Evolutionary conservation across 2,888 invertebrate genomes (phyloP).

Genomic region (Drosophila rellima): DNA sequence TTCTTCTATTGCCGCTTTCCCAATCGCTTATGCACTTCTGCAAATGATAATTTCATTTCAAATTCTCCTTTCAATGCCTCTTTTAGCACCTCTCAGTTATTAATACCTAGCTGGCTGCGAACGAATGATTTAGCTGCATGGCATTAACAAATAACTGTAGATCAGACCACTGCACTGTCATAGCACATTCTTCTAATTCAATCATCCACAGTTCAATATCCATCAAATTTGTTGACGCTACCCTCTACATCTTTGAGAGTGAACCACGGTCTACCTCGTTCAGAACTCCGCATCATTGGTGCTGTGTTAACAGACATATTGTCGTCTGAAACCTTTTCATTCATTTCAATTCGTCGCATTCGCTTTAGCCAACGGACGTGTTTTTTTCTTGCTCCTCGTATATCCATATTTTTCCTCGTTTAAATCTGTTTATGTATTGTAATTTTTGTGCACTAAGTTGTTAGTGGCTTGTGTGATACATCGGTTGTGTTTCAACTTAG

Average conservation of each 20-base stretch:
- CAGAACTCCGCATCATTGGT: not conserved
- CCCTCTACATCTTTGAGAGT: not conserved
- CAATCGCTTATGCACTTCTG: constrained; percentile 8
- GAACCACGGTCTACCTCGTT: no score
- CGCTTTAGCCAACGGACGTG: no score
- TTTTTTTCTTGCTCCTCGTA: no score
- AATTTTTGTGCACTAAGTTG: no score
- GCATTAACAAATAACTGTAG: constrained; percentile 29
- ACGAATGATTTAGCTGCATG: constrained; percentile 22
- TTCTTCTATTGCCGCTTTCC: constrained; percentile 1
- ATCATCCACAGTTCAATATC: constrained; percentile 17
- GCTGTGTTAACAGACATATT: no score
- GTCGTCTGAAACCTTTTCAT: no score
- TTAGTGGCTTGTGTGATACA: no score
- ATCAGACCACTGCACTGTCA: constrained; percentile 29
- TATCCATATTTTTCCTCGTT: no score
- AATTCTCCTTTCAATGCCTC: constrained; percentile 1
- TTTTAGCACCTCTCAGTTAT: constrained; percentile 13
- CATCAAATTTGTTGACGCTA: not conserved
- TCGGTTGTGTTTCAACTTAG: no score
- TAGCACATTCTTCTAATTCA: constrained; percentile 24
- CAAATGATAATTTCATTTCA: constrained; percentile 9
- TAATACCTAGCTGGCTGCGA: constrained; percentile 6
- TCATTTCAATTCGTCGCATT: no score
- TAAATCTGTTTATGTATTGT: no score